A percentile compares a stretch with the other conserved stretches of the same genome.
Conservation (phyloP, 2,888 invertebrate species). For the Eupithecia dodoneata region DNA sequence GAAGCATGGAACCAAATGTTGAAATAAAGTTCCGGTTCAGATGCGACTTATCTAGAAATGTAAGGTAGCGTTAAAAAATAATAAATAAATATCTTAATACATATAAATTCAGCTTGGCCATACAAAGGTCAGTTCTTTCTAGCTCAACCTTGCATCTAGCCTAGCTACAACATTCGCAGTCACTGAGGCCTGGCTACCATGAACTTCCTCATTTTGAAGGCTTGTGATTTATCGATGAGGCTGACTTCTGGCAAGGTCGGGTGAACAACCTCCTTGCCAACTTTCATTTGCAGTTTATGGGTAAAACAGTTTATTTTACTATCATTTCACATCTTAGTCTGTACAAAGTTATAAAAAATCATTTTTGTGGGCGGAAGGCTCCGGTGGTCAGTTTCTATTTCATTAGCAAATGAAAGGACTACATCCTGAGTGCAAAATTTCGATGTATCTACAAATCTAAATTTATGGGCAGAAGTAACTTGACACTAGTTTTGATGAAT, state of each 20-base stretch:
- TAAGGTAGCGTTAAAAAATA: neutral
- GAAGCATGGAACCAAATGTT: neutral
- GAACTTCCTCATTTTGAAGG: constrained; percentile 34
- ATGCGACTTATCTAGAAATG: neutral
- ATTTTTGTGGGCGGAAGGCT: neutral
- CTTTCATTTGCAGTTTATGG: neutral
- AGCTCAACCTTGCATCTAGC: constrained; percentile 14
- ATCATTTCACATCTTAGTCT: neutral
- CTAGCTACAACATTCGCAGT: constrained; percentile 2
- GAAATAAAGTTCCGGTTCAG: neutral
- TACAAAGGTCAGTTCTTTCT: constrained; percentile 14
- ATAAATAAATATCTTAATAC: neutral
- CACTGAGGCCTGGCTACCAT: constrained; percentile 18
- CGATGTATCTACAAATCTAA: no score
- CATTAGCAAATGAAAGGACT: neutral
- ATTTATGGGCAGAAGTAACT: neutral
- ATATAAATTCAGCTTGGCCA: neutral
- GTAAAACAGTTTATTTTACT: neutral
- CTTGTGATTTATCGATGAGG: constrained; percentile 40
- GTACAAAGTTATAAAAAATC: neutral
- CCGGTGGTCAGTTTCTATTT: neutral
- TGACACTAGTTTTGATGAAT: neutral
- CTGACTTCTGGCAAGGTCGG: constrained; percentile 47
- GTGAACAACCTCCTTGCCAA: constrained; percentile 44
- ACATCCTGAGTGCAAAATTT: neutral